A percentile compares a stretch with the other conserved stretches of the same genome.
phyloP scores from a whole-genome alignment of 2,113 vertebrate genomes.

The Pao palembangensis region DNA sequence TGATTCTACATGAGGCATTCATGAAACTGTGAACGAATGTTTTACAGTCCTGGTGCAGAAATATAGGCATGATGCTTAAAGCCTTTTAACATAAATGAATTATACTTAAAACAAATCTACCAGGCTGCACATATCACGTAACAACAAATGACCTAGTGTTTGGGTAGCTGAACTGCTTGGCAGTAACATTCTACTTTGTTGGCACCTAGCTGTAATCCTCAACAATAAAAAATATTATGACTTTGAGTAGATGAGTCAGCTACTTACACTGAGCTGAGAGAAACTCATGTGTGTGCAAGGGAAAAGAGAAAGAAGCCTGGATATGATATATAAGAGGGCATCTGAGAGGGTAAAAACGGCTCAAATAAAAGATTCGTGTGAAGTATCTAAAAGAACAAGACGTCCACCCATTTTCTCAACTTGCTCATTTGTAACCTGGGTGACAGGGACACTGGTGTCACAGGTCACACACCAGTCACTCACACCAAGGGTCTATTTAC shows the following conservation, averaged over 20 bases:
- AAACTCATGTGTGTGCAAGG: slow-evolving; percentile 13
- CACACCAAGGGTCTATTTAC: too few species aligned
- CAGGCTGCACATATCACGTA: neutral
- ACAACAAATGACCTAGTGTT: neutral
- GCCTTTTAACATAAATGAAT: too few species aligned
- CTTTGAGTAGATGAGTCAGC: slow-evolving; percentile 29
- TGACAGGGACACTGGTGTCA: too few species aligned
- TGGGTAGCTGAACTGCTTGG: neutral
- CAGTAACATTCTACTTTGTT: slow-evolving; percentile 18
- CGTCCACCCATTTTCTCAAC: too few species aligned
- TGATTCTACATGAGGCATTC: neutral
- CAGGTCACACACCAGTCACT: too few species aligned
- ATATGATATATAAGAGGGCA: neutral
- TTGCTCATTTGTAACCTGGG: too few species aligned
- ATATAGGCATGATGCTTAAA: neutral
- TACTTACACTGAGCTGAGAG: slow-evolving; percentile 18
- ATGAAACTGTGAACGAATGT: too few species aligned
- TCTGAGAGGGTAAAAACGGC: neutral
- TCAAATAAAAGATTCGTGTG: too few species aligned
- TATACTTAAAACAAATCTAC: neutral
- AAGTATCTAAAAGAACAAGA: too few species aligned
- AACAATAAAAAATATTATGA: slow-evolving; percentile 10
- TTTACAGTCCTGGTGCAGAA: too few species aligned
- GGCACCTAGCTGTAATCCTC: slow-evolving; percentile 24
- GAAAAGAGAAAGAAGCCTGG: neutral